Evolutionary conservation across 2,888 invertebrate species (phyloP), one percentile per base, ranked within the genome.

Genomic region (Plagiodera versicolora): DNA sequence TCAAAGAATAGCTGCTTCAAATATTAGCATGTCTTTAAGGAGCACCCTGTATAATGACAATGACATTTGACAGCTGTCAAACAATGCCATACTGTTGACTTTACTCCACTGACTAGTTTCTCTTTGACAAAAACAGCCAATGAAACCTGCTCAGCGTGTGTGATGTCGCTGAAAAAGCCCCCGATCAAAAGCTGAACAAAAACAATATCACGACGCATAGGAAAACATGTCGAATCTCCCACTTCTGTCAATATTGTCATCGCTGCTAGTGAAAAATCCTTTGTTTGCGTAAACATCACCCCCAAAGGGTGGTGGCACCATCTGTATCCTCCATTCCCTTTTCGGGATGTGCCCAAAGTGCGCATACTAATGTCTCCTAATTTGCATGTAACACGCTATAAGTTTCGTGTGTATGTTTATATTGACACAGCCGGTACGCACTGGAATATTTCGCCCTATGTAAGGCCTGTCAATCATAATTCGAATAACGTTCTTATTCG

Each of bases 331-430:
- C 74, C 46, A 24, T 74, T 70, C 74, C 69, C 60, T 67, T 66
- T 68, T 70, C 70, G 69, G 71, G 75, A 74, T 75, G 75, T 71
- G 75, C 74, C 75, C 74, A 74, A 77, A 78, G 75, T 76, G 74
- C 77, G 79, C 77, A 79, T 79, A 79, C 78, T 80, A 79, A 80
- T 80, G 77, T 66, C 65, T 64, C 67, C 76, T 79, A 77, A 80
- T 80, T 80, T 80, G 80, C 80, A 79, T 80, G 78, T 79, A 76
- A 78, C 79, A 79, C 78, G 78, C 77, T 75, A 78, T 77, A 74
- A 73, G 74, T 67, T 69, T 62, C 63, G 69, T 66, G 67, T 67
- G 59, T 68, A 68, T 72, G 68, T 70, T 67, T 73, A 66, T 78
- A 74, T 79, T 79, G 77, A 79, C 79, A 79, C 79, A 79, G 79